Evolutionary conservation across 2,888 invertebrate genomes (phyloP), one percentile per base, ranked within the genome.

Genomic region (Mesopsocus fuscifrons): DNA sequence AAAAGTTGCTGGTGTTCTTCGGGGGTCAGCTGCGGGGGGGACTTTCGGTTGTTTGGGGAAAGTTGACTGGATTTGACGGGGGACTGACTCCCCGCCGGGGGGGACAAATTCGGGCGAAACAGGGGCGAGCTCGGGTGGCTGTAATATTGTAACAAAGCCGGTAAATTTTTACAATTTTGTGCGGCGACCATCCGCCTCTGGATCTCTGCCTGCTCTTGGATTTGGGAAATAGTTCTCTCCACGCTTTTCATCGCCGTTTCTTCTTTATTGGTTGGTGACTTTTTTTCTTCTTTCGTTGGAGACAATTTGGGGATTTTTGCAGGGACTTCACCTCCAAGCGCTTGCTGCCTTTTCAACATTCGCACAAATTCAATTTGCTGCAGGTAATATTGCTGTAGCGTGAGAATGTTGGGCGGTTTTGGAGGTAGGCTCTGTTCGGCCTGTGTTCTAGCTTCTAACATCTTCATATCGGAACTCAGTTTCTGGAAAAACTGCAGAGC

Each of bases 381-480:
- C 26, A 9, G 26, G 34, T 16, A 16, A 17, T 34, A 16, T 34
- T 38, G 38, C 5, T 38, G 16, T 3, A 18, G 20, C 6, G 21
- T 20, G 5, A 5, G 38, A 20, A 38, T 6, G 15, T 34, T 18
- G 13, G 13, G 16, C 4, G 38, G 18, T 13, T 15, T 5, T 4
- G 15, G 16, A 6, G 26, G 26, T 4, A 18, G 21, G n/a, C 20
- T 15, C 6, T 5, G 20, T 13, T 18, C 38, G 20, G 5, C 6
- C 21, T 38, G 38, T 18, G n/a, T 38, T 38, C 26, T 6, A n/a
- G n/a, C n/a, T n/a, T n/a, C n/a, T n/a, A n/a, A n/a, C 26, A 26
- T 26, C 6, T 38, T 20, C 18, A 38, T 20, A 18, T 38, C 21
- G 13, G 6, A 17, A 20, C 18, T 34, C 9, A 34, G 15, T 13